Evolutionary conservation across 2,797 vertebrate species (phyloP).

Genomic region (Labroides dimidiatus): DNA sequence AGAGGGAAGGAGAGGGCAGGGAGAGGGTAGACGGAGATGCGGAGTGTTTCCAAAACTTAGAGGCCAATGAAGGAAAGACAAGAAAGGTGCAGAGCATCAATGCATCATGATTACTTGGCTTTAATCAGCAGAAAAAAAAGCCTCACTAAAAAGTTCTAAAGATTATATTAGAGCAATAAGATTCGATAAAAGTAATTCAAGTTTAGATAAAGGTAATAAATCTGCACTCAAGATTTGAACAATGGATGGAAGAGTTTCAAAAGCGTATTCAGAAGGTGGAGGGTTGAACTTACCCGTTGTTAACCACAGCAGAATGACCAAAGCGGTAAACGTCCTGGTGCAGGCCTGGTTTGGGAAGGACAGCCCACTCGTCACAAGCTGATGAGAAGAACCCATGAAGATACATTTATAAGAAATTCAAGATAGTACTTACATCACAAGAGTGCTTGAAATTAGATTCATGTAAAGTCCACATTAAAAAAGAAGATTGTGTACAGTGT

Average conservation of each 20-base stretch:
- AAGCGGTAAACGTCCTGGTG: slow-evolving; percentile 94
- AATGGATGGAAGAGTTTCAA: too few relatives aligned
- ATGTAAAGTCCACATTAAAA: too few relatives aligned
- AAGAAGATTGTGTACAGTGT: too few relatives aligned
- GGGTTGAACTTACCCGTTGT: slow-evolving; percentile 88
- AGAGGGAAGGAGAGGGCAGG: background rate
- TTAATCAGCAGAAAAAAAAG: background rate
- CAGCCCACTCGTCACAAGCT: slow-evolving; percentile 93
- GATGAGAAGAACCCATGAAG: slow-evolving; percentile 21
- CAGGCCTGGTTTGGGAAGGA: slow-evolving; percentile 90
- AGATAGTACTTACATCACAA: too few relatives aligned
- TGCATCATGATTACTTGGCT: background rate
- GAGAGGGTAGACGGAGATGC: slow-evolving; percentile 4
- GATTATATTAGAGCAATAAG: background rate
- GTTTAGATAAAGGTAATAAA: too few relatives aligned
- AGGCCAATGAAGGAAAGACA: slow-evolving; percentile 24
- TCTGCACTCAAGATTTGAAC: too few relatives aligned
- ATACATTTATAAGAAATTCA: background rate
- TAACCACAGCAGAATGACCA: slow-evolving; percentile 93
- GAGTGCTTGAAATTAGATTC: too few relatives aligned
- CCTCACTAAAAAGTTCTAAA: background rate
- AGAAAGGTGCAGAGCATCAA: slow-evolving; percentile 2
- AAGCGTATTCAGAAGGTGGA: too few relatives aligned
- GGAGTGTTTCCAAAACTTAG: slow-evolving; percentile 1
- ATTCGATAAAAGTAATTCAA: background rate